These are phyloP conservation scores for Quadroppia sp. DNA, from an alignment of 2,888 invertebrate species.

Conservation along the genomic window DNA sequence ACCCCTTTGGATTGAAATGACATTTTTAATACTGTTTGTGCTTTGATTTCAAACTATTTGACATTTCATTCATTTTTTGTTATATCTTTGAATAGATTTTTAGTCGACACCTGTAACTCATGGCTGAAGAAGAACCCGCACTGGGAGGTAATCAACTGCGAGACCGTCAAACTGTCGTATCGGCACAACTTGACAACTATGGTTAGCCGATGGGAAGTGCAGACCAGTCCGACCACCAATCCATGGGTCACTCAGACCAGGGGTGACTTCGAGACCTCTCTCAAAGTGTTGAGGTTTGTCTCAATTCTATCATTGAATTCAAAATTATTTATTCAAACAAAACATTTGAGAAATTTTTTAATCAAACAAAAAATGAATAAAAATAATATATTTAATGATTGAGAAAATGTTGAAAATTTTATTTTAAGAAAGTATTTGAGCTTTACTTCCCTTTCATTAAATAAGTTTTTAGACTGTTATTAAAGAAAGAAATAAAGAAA, in stretches of 20 bases:
- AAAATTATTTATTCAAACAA: too few species aligned
- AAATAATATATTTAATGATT: too few species aligned
- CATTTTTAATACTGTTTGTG: too few species aligned
- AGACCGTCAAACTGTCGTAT: conserved; percentile 42
- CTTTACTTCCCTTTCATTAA: too few species aligned
- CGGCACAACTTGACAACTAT: conserved; percentile 40
- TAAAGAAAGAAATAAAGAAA: neutral
- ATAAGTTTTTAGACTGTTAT: too few species aligned
- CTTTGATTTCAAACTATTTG: too few species aligned
- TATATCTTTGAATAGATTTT: conserved; percentile 13
- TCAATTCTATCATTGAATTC: too few species aligned
- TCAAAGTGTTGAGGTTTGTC: conserved; percentile 37
- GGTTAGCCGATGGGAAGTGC: conserved; percentile 41
- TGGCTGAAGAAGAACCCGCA: conserved; percentile 41
- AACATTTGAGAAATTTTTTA: too few species aligned
- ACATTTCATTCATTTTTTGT: neutral
- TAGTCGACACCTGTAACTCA: conserved; percentile 41
- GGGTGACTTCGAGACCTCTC: conserved; percentile 37
- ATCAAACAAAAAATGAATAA: too few species aligned
- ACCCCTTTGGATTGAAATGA: too few species aligned
- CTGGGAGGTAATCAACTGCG: conserved; percentile 43
- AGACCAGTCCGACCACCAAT: conserved; percentile 35
- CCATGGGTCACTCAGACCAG: neutral
- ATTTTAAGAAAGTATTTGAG: too few species aligned
- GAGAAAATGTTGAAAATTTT: too few species aligned